phyloP scores from a whole-genome alignment of 2,113 vertebrate species.

The Oreochromis niloticus region DNA sequence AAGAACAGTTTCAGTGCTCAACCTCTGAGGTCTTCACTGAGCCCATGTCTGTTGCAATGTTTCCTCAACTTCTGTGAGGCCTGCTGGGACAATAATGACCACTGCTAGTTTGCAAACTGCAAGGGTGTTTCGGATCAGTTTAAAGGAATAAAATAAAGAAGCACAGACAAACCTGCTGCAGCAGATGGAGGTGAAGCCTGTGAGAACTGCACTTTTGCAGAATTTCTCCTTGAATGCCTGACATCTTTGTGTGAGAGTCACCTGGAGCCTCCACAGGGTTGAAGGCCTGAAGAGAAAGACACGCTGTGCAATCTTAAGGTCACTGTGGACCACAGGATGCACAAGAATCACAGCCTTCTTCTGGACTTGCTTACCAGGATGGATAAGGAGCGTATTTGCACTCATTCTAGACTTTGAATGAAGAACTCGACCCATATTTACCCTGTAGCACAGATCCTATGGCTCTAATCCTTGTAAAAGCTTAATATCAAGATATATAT shows the following conservation, averaged over 20 bases:
- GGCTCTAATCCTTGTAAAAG: neutral
- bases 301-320: neutral
- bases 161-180: neutral
- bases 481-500: neutral
- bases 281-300: neutral
- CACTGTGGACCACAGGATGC: neutral
- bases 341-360: neutral
- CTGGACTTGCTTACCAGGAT: neutral
- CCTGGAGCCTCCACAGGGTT: neutral
- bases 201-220: neutral
- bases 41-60: neutral
- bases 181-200: neutral
- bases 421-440: neutral
- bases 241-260: neutral
- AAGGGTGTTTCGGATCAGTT: neutral
- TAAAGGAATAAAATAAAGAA: neutral
- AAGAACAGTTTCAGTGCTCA: neutral
- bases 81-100: neutral
- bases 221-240: neutral
- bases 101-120: neutral
- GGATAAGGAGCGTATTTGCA: neutral
- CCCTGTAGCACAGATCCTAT: neutral
- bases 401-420: neutral
- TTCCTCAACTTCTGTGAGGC: neutral
- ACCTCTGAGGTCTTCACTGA: neutral